Conservation (phyloP, 2,888 invertebrate genomes). For the Scaeva pyrastri region DNA sequence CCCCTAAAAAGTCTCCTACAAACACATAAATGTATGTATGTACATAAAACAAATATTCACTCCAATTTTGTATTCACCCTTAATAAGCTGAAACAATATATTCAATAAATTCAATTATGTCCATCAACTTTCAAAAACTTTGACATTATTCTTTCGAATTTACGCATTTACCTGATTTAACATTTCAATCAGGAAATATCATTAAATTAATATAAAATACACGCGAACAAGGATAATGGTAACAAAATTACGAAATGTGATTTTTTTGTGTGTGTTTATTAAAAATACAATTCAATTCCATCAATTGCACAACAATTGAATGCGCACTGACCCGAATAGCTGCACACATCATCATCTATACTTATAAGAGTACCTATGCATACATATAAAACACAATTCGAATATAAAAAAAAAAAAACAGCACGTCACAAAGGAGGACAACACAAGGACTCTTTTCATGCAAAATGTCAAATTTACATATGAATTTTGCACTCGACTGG, state of each 20-base stretch:
- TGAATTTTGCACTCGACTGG: constrained; percentile 59
- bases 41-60: too few species aligned
- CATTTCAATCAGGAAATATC: constrained; percentile 26
- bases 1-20: too few species aligned
- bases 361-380: not conserved
- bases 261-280: constrained; percentile 27
- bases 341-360: constrained; percentile 18
- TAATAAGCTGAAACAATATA: not conserved
- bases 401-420: constrained; percentile 25
- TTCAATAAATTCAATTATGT: not conserved
- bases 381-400: constrained; percentile 32
- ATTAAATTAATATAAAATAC: constrained; percentile 25
- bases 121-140: not conserved
- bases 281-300: constrained; percentile 63
- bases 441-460: constrained; percentile 46
- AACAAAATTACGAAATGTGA: constrained; percentile 29
- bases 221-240: not conserved
- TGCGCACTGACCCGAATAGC: constrained; percentile 68
- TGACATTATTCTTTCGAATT: not conserved
- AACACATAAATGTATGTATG: too few species aligned
- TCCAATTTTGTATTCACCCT: too few species aligned
- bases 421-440: constrained; percentile 45
- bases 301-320: constrained; percentile 70
- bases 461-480: constrained; percentile 73
- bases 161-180: constrained; percentile 7